Base-by-base conservation (phyloP, 2,113 vertebrate genomes). In the Orycteropus afer region DNA sequence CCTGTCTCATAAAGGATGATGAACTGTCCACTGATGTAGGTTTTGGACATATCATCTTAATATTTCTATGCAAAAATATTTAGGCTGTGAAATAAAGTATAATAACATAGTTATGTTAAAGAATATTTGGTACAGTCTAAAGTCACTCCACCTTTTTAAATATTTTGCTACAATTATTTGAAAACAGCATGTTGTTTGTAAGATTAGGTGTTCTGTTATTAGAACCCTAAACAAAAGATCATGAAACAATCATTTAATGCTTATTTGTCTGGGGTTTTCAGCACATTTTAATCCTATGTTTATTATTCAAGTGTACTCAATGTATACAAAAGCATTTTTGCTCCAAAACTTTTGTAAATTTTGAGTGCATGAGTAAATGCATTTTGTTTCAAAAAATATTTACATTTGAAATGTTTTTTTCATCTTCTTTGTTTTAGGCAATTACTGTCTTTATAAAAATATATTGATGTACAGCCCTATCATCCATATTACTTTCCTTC, bases 141-240 rank as follows among this genome's bases (percentile, higher is more conserved):
- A 29, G 22, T 4, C 13, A 94, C 15, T 88, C 88, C 0, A 82
- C 92, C 93, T 95, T 29, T 10, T 4, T 96, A 69, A 95, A 15
- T 90, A 65, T 93, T 67, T 73, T 0, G 67, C 47, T 78, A 86
- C 69, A 90, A 22, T 98, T 51, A 79, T 32, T 93, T 94, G 80
- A 96, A 53, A 95, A 90, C 92, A 76, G 87, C 40, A 13, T 87
- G 3, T 12, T 94, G 0, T 92, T 97, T 12, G n/a, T 63, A 91
- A 92, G 9, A 23, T 45, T 63, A 0, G 92, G 34, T 94, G 55
- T 95, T 97, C 82, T 97, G 67, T 93, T 96, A 89, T 51, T 97
- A 69, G 12, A 97, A 29, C 29, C 7, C 74, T 94, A 69, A 37
- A 95, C 89, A 40, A 93, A 97, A 49, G 93, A 76, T 95, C 88